phyloP scores from a whole-genome alignment of 2,888 invertebrate genomes.

The Noctua fimbriata region DNA sequence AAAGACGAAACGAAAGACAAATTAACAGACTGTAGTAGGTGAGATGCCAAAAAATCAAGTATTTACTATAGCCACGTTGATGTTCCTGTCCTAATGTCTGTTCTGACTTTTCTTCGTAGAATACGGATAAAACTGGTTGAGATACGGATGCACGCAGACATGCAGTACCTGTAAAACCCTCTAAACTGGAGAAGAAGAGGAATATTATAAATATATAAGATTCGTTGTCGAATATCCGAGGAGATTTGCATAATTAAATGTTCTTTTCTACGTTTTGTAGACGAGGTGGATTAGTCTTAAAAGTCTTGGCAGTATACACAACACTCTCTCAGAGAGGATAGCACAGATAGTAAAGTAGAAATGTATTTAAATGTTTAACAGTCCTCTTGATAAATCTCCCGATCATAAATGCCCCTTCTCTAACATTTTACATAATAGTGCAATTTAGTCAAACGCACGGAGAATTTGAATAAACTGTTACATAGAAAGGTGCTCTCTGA shows the following conservation, averaged over 20 bases:
- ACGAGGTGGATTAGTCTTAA: background rate
- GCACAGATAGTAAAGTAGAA: background rate
- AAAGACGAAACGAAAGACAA: background rate
- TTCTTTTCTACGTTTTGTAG: background rate
- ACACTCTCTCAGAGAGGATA: background rate
- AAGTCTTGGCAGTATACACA: background rate
- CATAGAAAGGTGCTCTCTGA: conserved; percentile 18
- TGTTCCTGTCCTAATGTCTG: no score
- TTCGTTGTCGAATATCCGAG: background rate
- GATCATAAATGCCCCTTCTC: background rate
- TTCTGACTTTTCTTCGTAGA: background rate
- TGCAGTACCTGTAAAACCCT: background rate
- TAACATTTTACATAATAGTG: conserved; percentile 20
- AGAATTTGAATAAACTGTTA: conserved; percentile 8
- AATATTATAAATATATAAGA: background rate
- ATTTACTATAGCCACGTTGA: background rate
- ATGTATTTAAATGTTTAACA: background rate
- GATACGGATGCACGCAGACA: background rate
- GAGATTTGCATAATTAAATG: background rate
- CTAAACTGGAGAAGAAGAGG: background rate
- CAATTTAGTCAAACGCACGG: conserved; percentile 8
- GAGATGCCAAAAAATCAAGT: background rate
- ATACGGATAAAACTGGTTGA: background rate
- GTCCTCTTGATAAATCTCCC: background rate
- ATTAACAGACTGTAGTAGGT: background rate